Conservation (phyloP, 2,113 vertebrate species). For the Coregonus clupeaformis region DNA sequence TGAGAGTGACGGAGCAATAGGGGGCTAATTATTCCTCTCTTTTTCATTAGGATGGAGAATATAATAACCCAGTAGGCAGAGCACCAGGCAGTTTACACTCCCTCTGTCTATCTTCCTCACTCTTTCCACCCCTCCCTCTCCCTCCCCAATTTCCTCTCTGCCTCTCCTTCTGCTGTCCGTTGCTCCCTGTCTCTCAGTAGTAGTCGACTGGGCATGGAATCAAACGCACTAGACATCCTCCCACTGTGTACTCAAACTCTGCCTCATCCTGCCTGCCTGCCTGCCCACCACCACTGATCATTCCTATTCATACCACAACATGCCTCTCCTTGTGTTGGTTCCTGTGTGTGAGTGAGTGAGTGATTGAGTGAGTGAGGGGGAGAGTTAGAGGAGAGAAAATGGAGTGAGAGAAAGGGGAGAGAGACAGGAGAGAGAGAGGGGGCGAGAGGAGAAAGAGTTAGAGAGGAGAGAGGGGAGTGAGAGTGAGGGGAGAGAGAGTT, state of each 20-base stretch:
- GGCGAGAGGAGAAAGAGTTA: too few relatives aligned
- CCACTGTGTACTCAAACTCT: conserved; percentile 21
- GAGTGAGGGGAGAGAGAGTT: too few relatives aligned
- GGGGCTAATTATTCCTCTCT: conserved; percentile 63
- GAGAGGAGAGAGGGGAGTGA: too few relatives aligned
- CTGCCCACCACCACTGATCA: conserved; percentile 39
- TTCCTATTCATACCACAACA: conserved; percentile 29
- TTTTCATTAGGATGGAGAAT: conserved; percentile 55
- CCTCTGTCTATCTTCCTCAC: conserved; percentile 13
- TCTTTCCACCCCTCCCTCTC: background rate
- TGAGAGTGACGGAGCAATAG: conserved; percentile 54
- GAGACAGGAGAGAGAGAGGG: too few relatives aligned
- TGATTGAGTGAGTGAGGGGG: background rate
- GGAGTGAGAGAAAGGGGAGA: too few relatives aligned
- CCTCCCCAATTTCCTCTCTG: conserved; percentile 12
- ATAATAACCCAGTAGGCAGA: conserved; percentile 58
- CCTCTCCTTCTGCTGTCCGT: background rate
- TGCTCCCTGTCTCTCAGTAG: background rate
- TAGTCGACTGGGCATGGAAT: conserved; percentile 50
- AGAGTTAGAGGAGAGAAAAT: too few relatives aligned
- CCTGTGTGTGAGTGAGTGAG: conserved; percentile 9
- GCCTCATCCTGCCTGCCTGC: conserved; percentile 36
- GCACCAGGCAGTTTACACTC: conserved; percentile 23
- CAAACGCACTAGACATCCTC: conserved; percentile 42
- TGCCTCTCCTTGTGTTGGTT: conserved; percentile 5